Conservation (phyloP, 2,113 vertebrate genomes). For the Azemiops feae region DNA sequence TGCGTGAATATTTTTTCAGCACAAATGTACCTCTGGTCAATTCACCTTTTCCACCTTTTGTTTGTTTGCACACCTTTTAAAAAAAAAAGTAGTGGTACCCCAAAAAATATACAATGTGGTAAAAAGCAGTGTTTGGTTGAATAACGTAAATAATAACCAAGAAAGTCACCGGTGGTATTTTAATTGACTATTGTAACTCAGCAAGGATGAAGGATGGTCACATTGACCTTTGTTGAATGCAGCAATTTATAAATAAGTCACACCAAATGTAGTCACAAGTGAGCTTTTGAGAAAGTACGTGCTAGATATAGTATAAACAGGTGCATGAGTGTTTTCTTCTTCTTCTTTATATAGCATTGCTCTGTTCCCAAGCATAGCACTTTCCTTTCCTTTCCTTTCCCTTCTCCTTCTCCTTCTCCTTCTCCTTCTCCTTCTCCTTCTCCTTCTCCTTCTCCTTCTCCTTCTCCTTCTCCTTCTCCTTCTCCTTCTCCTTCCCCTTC, state of each 20-base stretch:
- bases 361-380: background rate
- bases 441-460: too few relatives aligned
- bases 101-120: conserved; percentile 1
- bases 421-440: too few relatives aligned
- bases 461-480: too few relatives aligned
- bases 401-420: too few relatives aligned
- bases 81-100: background rate
- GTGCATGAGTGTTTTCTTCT: background rate
- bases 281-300: fast-evolving
- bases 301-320: background rate
- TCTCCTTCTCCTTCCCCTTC: too few relatives aligned
- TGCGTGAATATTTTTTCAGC: background rate
- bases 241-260: conserved; percentile 14
- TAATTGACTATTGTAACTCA: conserved; percentile 7
- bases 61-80: conserved; percentile 28
- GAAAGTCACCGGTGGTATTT: conserved; percentile 25
- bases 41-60: conserved; percentile 34
- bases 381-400: too few relatives aligned
- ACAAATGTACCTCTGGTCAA: conserved; percentile 34
- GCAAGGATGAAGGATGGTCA: background rate
- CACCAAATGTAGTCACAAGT: background rate
- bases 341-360: background rate
- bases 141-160: conserved; percentile 27
- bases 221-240: fast-evolving
- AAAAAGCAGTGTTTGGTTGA: background rate